Evolutionary conservation across 1,140 invertebrate species (phyloP), one percentile per base, ranked within the genome.

Genomic region (Pachypsylla venusta): DNA sequence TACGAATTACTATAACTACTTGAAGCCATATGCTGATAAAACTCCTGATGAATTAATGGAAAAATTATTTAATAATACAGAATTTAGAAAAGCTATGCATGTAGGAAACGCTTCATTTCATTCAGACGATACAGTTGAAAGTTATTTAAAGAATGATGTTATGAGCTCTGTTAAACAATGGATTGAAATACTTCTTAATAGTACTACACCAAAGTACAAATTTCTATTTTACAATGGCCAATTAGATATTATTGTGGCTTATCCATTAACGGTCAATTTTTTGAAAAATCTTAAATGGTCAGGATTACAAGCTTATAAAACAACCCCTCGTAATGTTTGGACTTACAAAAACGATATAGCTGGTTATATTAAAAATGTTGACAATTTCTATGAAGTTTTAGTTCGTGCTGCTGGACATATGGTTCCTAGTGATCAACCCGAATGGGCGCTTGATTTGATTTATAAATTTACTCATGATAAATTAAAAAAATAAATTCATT

Each of bases 401-500:
- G 78, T 89, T 1, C 75, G 86, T 56, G 81, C 86, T 73, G 87
- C 86, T 25, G 89, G 89, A 0, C 89, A 93, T 63, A 87, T 90
- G 79, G 81, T 88, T 16, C 87, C 89, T 0, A 72, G 74, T 22
- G 87, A 92, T 73, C 86, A 91, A 67, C 88, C 89, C 0, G 78
- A 79, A 58, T 84, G 83, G 79, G 80, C 81, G 1, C 75, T 81
- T 20, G 83, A 88, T 69, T 73, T 93, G 65, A 86, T 93, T 56
- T 79, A 80, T 24, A 75, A 82, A 66, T 85, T 93, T 60, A 85
- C 86, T 25, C 67, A 72, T n/a, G 77, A 79, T 48, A n/a, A n/a
- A n/a, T n/a, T n/a, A n/a, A n/a, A n/a, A n/a, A n/a, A n/a, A n/a
- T n/a, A n/a, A n/a, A n/a, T n/a, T n/a, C n/a, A n/a, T n/a, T n/a